A percentile compares a stretch with the other conserved stretches of the same genome.
Conservation (phyloP, 1,140 invertebrate species). For the Pogonognathellus flavescens region DNA sequence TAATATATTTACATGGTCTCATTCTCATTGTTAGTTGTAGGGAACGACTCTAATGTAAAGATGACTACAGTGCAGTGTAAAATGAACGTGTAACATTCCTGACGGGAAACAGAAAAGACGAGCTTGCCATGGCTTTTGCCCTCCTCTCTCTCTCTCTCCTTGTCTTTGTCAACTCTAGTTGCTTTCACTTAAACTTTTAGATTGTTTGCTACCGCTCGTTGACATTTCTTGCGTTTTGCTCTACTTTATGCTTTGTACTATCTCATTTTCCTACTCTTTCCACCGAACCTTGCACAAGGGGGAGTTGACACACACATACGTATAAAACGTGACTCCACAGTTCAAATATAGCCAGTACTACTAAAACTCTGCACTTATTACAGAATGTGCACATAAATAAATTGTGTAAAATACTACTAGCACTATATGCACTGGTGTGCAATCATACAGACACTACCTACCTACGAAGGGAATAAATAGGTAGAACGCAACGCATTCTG, state of each 20-base stretch:
- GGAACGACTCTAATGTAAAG: background rate
- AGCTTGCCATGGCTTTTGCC: constrained; percentile 40
- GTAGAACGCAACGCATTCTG: background rate
- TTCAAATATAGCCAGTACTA: background rate
- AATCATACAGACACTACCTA: background rate
- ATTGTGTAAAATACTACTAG: no score
- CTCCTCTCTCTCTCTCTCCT: constrained; percentile 5
- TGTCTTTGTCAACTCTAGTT: constrained; percentile 37
- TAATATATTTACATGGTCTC: constrained; percentile 1
- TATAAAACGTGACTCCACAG: background rate
- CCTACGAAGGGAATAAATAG: background rate
- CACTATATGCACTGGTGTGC: no score
- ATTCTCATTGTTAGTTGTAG: background rate
- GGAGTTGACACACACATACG: background rate
- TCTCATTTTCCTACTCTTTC: constrained; percentile 38
- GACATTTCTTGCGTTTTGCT: constrained; percentile 34
- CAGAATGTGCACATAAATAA: no score
- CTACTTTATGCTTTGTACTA: background rate
- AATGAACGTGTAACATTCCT: constrained; percentile 13
- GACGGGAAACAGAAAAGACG: constrained; percentile 43
- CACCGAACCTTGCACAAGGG: constrained; percentile 6
- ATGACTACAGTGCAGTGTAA: background rate
- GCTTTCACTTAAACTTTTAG: constrained; percentile 49
- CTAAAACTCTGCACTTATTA: background rate
- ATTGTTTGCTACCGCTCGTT: constrained; percentile 46